Conservation (phyloP, 2,888 invertebrate species). For the Sarcophaga caerulescens region DNA sequence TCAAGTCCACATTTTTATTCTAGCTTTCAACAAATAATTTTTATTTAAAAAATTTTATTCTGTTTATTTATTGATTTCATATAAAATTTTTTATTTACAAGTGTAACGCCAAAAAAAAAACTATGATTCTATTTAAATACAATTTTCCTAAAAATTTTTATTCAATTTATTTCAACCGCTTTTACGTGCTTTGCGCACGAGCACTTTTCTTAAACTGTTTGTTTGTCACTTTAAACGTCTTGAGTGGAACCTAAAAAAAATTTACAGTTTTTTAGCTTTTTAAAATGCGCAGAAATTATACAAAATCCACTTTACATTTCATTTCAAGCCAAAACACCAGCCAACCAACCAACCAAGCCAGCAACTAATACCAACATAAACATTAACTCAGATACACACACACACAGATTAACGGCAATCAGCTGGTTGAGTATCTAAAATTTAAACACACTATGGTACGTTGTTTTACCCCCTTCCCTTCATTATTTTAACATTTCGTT, state of each 20-base stretch:
- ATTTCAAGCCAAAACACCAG: constrained; percentile 23
- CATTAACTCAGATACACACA: background rate
- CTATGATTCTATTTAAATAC: background rate
- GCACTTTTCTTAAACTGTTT: constrained; percentile 78
- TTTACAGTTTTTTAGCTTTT: constrained; percentile 47
- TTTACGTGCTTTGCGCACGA: constrained; percentile 76
- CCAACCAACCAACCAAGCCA: background rate
- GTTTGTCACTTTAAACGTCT: constrained; percentile 71
- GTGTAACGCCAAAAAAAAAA: background rate
- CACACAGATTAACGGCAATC: background rate
- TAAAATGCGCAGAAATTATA: constrained; percentile 61
- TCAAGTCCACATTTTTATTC: constrained; percentile 28
- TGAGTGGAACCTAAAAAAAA: constrained; percentile 71
- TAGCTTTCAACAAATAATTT: no score
- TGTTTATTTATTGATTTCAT: no score
- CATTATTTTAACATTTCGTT: background rate
- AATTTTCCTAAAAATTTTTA: constrained; percentile 44
- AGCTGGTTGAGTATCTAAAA: background rate
- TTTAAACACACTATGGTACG: background rate
- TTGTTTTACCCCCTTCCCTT: background rate
- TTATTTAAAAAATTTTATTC: no score
- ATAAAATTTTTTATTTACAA: background rate
- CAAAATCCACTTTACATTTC: constrained; percentile 55
- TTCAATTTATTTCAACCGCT: constrained; percentile 67
- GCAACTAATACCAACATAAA: no score